phyloP scores from a whole-genome alignment of 2,113 vertebrate genomes.

The Platichthys stellatus region DNA sequence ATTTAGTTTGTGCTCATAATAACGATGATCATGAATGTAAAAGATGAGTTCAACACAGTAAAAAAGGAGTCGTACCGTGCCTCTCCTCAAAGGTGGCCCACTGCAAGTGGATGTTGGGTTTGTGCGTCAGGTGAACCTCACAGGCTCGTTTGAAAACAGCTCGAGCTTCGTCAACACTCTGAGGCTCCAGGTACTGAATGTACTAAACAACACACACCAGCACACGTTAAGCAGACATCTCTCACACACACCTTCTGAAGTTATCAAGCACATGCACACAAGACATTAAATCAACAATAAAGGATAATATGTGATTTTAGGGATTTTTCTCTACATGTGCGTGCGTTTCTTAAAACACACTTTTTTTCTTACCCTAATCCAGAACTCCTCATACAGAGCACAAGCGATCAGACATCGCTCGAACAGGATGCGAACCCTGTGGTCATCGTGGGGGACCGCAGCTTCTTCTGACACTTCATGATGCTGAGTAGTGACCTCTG shows the following conservation, averaged over 20 bases:
- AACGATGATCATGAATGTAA: too few relatives aligned
- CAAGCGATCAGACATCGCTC: conserved; percentile 90
- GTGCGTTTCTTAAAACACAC: neutral
- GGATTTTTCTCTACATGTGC: too few relatives aligned
- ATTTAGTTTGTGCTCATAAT: too few relatives aligned
- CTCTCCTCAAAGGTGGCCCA: conserved; percentile 90
- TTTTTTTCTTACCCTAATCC: conserved; percentile 82
- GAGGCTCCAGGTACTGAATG: conserved; percentile 82
- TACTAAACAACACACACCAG: conserved; percentile 75
- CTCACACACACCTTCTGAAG: neutral
- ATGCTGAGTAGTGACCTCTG: conserved; percentile 35
- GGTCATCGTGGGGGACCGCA: conserved; percentile 56
- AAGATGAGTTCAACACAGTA: neutral
- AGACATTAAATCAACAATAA: too few relatives aligned
- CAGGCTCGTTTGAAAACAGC: conserved; percentile 85
- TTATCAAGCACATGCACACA: too few relatives aligned
- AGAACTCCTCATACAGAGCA: conserved; percentile 89
- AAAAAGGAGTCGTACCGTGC: conserved; percentile 76
- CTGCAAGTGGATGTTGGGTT: conserved; percentile 86
- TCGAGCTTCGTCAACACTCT: conserved; percentile 79
- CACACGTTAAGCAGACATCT: neutral
- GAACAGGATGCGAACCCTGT: conserved; percentile 83
- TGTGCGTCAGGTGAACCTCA: conserved; percentile 82
- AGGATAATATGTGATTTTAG: too few relatives aligned
- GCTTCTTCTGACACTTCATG: conserved; percentile 36